These are phyloP conservation scores for Philonicus albiceps DNA, from an alignment of 2,888 invertebrate species.

Conservation along the genomic window DNA sequence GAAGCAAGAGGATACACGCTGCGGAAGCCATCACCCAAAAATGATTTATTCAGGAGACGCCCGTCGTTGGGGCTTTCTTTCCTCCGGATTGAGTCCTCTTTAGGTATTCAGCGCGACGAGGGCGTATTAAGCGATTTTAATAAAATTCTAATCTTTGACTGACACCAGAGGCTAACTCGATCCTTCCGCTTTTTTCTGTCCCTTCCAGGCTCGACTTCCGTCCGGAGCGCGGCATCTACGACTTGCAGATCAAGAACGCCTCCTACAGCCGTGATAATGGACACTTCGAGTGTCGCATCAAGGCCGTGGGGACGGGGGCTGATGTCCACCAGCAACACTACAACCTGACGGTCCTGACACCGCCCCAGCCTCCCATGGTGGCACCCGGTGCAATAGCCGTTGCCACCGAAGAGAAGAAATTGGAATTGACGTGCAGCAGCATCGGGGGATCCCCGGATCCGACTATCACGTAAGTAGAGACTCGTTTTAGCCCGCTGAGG, in stretches of 20 bases:
- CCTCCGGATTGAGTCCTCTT: neutral
- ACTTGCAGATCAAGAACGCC: constrained; percentile 86
- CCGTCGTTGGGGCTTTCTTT: neutral
- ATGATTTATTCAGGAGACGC: constrained; percentile 41
- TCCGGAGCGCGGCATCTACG: constrained; percentile 83
- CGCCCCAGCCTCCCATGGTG: constrained; percentile 82
- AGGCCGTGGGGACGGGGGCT: constrained; percentile 82
- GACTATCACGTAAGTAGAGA: constrained; percentile 70
- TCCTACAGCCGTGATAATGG: constrained; percentile 92
- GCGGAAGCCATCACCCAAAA: constrained; percentile 28
- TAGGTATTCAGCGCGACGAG: neutral
- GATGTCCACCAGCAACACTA: constrained; percentile 86
- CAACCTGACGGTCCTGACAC: constrained; percentile 83
- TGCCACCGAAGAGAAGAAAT: constrained; percentile 81
- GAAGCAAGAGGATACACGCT: neutral
- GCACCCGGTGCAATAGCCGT: constrained; percentile 78
- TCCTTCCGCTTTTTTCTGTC: constrained; percentile 40
- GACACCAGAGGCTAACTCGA: neutral
- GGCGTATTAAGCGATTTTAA: constrained; percentile 37
- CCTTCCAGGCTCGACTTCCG: constrained; percentile 76
- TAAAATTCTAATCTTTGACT: constrained; percentile 41
- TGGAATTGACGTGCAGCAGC: constrained; percentile 82
- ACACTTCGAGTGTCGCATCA: constrained; percentile 88
- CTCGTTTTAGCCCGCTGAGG: constrained; percentile 32
- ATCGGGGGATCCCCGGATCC: constrained; percentile 92